Conservation (phyloP, 1,140 invertebrate genomes). For the Phthorimaea operculella region DNA sequence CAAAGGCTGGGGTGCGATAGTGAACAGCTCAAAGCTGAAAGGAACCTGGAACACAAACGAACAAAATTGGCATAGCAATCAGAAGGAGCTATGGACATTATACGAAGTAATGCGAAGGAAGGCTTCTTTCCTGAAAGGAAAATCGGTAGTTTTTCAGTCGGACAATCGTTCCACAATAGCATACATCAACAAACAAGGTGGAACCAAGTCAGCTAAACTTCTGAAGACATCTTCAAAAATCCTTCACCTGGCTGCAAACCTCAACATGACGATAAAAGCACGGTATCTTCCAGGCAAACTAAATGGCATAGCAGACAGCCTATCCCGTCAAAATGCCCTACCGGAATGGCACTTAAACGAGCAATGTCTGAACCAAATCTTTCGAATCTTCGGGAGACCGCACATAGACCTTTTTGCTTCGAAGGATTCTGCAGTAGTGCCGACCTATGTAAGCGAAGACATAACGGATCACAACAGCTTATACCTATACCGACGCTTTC, state of each 20-base stretch:
- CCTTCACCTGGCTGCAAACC: not conserved
- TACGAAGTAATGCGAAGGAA: no score
- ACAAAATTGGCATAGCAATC: no score
- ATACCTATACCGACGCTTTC: conserved; percentile 29
- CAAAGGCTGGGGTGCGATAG: no score
- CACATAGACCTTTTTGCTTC: conserved; percentile 31
- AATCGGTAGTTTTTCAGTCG: no score
- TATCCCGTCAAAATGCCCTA: conserved; percentile 17
- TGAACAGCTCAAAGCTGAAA: no score
- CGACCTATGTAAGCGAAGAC: conserved; percentile 21
- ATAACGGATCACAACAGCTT: conserved; percentile 16
- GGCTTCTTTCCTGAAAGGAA: no score
- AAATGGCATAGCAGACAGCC: conserved; percentile 12
- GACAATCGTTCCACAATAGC: no score
- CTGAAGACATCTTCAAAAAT: not conserved
- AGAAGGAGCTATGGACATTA: no score
- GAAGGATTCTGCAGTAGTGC: conserved; percentile 17
- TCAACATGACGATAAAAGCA: conserved; percentile 8
- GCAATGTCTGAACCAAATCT: conserved; percentile 17
- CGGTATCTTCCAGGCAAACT: conserved; percentile 21
- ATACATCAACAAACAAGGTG: no score
- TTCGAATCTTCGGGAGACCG: conserved; percentile 18
- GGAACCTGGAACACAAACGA: no score
- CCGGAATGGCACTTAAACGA: conserved; percentile 28
- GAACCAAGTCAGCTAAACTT: not conserved